Evolutionary conservation across 2,797 vertebrate genomes (phyloP).

Genomic region (Sarcophilus harrisii): DNA sequence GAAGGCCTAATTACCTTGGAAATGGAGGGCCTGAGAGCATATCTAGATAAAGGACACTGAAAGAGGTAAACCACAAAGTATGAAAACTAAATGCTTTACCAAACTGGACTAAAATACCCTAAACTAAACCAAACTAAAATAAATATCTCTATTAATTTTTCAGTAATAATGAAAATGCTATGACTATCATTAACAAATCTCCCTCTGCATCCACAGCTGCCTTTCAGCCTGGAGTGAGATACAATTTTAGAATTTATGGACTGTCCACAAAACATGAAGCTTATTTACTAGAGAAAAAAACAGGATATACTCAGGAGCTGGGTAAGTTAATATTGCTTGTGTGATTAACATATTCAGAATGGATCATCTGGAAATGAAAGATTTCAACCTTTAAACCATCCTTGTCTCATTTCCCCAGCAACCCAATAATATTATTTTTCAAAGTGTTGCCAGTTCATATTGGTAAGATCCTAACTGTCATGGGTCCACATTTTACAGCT

Average conservation of each 20-base stretch:
- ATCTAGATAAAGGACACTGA: background rate
- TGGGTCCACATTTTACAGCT: background rate
- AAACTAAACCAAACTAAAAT: background rate
- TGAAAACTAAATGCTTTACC: background rate
- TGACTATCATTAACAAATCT: slow-evolving; percentile 7
- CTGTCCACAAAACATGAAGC: slow-evolving; percentile 80
- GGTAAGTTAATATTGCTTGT: slow-evolving; percentile 83
- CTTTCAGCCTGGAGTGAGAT: slow-evolving; percentile 87
- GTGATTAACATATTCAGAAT: background rate
- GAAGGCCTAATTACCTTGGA: background rate
- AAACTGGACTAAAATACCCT: background rate
- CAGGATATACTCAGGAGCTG: slow-evolving; percentile 88
- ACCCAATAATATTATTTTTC: background rate
- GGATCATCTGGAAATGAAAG: background rate
- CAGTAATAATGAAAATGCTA: slow-evolving; percentile 2
- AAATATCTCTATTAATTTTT: background rate
- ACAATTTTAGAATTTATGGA: slow-evolving; percentile 88
- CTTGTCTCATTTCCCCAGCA: background rate
- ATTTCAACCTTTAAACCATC: background rate
- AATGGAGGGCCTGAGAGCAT: background rate
- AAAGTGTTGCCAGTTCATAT: background rate
- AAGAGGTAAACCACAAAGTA: background rate
- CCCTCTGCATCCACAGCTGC: slow-evolving; percentile 80
- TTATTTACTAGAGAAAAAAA: slow-evolving; percentile 85
- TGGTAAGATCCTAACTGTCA: background rate